A percentile compares a stretch with the other conserved stretches of the same genome.
phyloP scores from a whole-genome alignment of 1,140 invertebrate species.

The Eupristina koningsbergeri region DNA sequence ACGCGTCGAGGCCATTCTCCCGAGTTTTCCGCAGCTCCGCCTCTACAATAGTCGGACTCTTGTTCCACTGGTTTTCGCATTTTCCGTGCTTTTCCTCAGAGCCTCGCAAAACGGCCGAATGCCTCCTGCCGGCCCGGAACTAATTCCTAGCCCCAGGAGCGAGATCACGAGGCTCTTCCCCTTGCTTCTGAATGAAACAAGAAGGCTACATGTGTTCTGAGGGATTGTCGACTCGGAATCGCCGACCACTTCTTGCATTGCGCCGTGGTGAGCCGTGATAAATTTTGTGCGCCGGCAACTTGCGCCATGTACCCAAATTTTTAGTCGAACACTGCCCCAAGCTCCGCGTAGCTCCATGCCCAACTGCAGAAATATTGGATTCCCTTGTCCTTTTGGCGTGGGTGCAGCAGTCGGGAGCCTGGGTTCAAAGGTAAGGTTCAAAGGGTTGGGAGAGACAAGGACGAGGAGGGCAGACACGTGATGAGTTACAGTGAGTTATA shows the following conservation, averaged over 20 bases:
- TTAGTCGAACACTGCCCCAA: not conserved
- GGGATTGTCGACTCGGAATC: not conserved
- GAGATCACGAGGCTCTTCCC: not conserved
- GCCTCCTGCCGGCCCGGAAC: too few relatives aligned
- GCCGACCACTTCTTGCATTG: too few relatives aligned
- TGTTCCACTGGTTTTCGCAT: not conserved
- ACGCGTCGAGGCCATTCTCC: not conserved
- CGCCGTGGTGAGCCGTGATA: too few relatives aligned
- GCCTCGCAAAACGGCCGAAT: not conserved
- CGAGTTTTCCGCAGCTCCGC: not conserved
- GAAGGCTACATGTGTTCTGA: too few relatives aligned
- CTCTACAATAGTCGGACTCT: not conserved
- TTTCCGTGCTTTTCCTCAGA: not conserved
- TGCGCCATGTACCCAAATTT: not conserved
- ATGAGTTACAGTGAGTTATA: not conserved
- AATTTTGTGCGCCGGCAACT: too few relatives aligned
- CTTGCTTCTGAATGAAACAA: not conserved
- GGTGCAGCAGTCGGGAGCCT: not conserved
- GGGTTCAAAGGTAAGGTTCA: not conserved
- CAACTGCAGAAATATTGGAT: not conserved
- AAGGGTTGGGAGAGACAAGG: not conserved
- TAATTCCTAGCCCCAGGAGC: not conserved
- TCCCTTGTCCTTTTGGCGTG: not conserved
- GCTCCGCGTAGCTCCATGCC: not conserved
- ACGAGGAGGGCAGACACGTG: not conserved